A percentile compares a stretch with the other conserved stretches of the same genome.
phyloP scores from a whole-genome alignment of 2,888 invertebrate genomes.

The Oxytorus armatus region DNA sequence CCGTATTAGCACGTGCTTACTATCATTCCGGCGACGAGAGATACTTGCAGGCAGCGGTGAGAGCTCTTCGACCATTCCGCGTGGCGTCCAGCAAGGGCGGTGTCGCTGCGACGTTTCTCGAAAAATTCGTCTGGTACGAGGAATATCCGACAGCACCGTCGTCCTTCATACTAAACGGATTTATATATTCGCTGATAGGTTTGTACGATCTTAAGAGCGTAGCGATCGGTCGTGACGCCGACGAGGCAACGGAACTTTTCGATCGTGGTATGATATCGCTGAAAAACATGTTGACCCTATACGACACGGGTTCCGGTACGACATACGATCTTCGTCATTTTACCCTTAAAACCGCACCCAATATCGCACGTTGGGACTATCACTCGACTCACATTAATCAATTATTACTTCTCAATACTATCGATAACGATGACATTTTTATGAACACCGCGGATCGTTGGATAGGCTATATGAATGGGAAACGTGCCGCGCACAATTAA shows the following conservation, averaged over 20 bases:
- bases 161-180: constrained; percentile 98
- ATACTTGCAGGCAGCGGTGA: constrained; percentile 93
- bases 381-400: constrained; percentile 99
- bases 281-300: constrained; percentile 94
- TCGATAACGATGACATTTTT: constrained; percentile 93
- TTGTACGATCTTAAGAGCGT: constrained; percentile 96
- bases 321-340: constrained; percentile 98
- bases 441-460: constrained; percentile 94
- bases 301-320: constrained; percentile 97
- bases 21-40: constrained; percentile 91
- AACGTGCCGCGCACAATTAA: constrained; percentile 96
- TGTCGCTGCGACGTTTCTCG: constrained; percentile 93
- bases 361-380: constrained; percentile 99
- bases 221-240: constrained; percentile 89
- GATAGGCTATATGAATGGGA: constrained; percentile 98
- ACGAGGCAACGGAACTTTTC: constrained; percentile 91
- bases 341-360: constrained; percentile 94
- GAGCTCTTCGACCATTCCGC: constrained; percentile 92
- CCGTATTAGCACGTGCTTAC: constrained; percentile 96
- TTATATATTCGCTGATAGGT: constrained; percentile 98
- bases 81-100: constrained; percentile 91
- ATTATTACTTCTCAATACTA: constrained; percentile 93
- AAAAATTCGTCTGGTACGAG: constrained; percentile 97
- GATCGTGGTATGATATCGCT: constrained; percentile 94
- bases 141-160: constrained; percentile 99